phyloP scores from a whole-genome alignment of 2,888 invertebrate genomes.

The Crepidodera aurea region DNA sequence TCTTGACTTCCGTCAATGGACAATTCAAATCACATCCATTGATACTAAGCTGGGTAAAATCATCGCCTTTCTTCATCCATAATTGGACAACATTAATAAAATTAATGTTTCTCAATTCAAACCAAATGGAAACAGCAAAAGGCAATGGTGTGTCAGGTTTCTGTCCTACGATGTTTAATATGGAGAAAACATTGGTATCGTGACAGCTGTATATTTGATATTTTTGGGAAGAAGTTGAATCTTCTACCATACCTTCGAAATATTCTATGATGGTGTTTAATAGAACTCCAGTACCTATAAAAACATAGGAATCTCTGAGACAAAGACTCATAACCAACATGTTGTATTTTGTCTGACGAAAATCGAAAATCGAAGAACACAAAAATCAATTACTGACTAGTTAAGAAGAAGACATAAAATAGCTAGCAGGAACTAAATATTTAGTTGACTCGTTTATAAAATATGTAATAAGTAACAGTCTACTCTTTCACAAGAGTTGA shows the following conservation, averaged over 20 bases:
- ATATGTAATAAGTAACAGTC: too few relatives aligned
- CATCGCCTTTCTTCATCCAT: constrained; percentile 30
- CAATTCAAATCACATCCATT: constrained; percentile 32
- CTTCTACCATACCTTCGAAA: constrained; percentile 17
- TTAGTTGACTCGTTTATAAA: too few relatives aligned
- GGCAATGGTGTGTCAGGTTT: constrained; percentile 71
- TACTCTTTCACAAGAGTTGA: too few relatives aligned
- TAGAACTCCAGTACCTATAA: constrained; percentile 26
- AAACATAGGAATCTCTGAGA: neutral
- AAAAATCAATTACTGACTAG: too few relatives aligned
- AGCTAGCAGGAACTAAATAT: too few relatives aligned
- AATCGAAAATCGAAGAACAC: too few relatives aligned
- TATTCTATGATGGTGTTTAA: constrained; percentile 18
- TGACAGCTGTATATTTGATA: constrained; percentile 78
- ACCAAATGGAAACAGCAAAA: constrained; percentile 71
- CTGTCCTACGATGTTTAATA: constrained; percentile 73
- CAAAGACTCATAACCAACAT: neutral
- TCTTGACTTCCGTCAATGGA: constrained; percentile 22
- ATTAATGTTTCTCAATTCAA: constrained; percentile 68
- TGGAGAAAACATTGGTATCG: constrained; percentile 75
- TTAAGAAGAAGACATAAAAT: too few relatives aligned
- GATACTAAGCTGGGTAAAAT: constrained; percentile 17
- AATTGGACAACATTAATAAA: constrained; percentile 24
- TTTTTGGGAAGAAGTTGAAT: constrained; percentile 57
- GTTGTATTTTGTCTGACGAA: too few relatives aligned